Evolutionary conservation across 2,797 vertebrate genomes (phyloP).

Genomic region (Acrossocheilus fasciatus): DNA sequence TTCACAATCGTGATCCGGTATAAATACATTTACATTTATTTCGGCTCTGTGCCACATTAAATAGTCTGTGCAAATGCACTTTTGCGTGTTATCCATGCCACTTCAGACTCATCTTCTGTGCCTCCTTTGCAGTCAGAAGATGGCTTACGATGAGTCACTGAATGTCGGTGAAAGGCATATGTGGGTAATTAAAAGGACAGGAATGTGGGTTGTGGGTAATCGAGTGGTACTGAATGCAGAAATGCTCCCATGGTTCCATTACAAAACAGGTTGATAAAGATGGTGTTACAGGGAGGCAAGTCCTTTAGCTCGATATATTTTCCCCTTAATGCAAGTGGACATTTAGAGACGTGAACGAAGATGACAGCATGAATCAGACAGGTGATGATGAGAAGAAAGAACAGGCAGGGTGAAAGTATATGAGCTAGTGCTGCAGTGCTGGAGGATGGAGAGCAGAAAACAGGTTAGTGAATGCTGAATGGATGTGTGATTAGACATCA

Average conservation of each 20-base stretch:
- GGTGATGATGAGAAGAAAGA: slow-evolving; percentile 32
- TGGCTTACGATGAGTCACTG: slow-evolving; percentile 1
- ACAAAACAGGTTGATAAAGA: slow-evolving; percentile 15
- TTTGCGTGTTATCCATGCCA: not conserved
- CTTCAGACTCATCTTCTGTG: slow-evolving; percentile 1
- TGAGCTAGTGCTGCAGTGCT: slow-evolving; percentile 1
- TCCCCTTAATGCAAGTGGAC: slow-evolving; percentile 35
- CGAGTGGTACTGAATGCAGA: not conserved
- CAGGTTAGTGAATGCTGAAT: slow-evolving; percentile 41
- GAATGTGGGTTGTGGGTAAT: slow-evolving; percentile 34
- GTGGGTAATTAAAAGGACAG: slow-evolving; percentile 31
- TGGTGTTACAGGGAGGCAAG: not conserved
- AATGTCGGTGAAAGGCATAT: slow-evolving; percentile 27
- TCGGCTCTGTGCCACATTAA: no score
- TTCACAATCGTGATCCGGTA: not conserved
- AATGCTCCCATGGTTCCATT: slow-evolving; percentile 8
- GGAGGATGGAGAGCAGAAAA: slow-evolving; percentile 20
- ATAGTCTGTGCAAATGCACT: not conserved
- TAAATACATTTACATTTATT: not conserved
- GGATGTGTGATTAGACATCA: slow-evolving; percentile 40
- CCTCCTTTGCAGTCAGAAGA: not conserved
- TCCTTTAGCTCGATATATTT: slow-evolving; percentile 18
- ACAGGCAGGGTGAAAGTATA: slow-evolving; percentile 2
- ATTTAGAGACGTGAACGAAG: slow-evolving; percentile 9
- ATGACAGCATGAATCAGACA: slow-evolving; percentile 32